A percentile compares a stretch with the other conserved stretches of the same genome.
These are phyloP conservation scores for Furcula furcula DNA, from an alignment of 2,888 invertebrate species.

Conservation along the genomic window DNA sequence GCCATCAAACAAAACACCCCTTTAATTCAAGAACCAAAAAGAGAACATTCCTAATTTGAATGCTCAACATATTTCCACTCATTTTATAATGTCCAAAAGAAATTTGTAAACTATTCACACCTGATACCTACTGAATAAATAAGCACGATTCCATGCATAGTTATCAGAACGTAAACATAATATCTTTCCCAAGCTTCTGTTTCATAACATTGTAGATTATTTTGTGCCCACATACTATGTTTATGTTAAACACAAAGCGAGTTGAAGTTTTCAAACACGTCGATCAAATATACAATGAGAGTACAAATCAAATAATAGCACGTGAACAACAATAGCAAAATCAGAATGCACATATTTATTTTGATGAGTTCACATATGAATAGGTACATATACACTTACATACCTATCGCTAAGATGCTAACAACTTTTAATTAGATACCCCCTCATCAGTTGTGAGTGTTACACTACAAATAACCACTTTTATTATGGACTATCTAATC, in stretches of 20 bases:
- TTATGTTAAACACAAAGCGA: neutral
- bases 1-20: too few relatives aligned
- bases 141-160: neutral
- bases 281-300: constrained; percentile 24
- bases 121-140: neutral
- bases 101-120: neutral
- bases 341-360: neutral
- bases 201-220: constrained; percentile 3
- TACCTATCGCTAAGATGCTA: too few relatives aligned
- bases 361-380: too few relatives aligned
- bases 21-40: too few relatives aligned
- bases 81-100: neutral
- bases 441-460: too few relatives aligned
- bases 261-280: constrained; percentile 4
- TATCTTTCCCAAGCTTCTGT: constrained; percentile 1
- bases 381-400: too few relatives aligned
- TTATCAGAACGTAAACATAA: constrained; percentile 1
- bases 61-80: too few relatives aligned
- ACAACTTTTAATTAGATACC: too few relatives aligned
- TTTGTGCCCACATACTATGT: neutral
- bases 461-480: too few relatives aligned
- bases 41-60: too few relatives aligned
- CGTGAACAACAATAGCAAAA: neutral
- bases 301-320: neutral
- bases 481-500: too few relatives aligned